phyloP scores from a whole-genome alignment of 2,888 invertebrate species.

The Eilema sororculum region DNA sequence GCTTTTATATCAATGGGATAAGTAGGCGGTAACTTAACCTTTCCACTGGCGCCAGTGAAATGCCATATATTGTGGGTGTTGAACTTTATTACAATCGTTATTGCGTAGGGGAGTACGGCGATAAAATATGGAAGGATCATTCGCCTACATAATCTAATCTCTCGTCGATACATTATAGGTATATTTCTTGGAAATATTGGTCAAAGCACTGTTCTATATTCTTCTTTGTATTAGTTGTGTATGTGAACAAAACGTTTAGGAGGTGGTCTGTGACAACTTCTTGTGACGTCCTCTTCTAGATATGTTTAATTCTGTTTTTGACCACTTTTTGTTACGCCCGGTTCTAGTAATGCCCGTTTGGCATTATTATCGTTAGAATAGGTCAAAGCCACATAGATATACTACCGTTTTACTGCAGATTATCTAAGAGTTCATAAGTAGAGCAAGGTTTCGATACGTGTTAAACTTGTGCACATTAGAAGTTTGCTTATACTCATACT shows the following conservation, averaged over 20 bases:
- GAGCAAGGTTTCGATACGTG: neutral
- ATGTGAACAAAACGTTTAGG: neutral
- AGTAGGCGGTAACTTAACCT: conserved; percentile 4
- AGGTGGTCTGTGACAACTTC: too few species aligned
- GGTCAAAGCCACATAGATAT: neutral
- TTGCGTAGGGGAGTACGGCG: conserved; percentile 4
- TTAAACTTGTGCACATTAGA: neutral
- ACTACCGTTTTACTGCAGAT: neutral
- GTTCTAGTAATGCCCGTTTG: too few species aligned
- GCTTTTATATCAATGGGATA: neutral
- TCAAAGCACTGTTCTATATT: neutral
- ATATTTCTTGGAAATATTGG: neutral
- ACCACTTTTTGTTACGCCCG: too few species aligned
- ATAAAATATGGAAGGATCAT: conserved; percentile 3
- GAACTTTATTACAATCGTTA: conserved; percentile 2
- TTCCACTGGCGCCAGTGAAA: neutral
- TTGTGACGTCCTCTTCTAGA: too few species aligned
- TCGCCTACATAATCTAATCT: too few species aligned
- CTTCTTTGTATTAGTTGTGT: neutral
- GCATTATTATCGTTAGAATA: neutral
- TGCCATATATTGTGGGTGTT: conserved; percentile 1
- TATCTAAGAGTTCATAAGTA: neutral
- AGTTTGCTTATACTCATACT: neutral
- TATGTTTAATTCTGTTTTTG: too few species aligned
- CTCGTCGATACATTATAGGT: neutral